Evolutionary conservation across 2,797 vertebrate genomes (phyloP).

Genomic region (Numenius phaeopus): DNA sequence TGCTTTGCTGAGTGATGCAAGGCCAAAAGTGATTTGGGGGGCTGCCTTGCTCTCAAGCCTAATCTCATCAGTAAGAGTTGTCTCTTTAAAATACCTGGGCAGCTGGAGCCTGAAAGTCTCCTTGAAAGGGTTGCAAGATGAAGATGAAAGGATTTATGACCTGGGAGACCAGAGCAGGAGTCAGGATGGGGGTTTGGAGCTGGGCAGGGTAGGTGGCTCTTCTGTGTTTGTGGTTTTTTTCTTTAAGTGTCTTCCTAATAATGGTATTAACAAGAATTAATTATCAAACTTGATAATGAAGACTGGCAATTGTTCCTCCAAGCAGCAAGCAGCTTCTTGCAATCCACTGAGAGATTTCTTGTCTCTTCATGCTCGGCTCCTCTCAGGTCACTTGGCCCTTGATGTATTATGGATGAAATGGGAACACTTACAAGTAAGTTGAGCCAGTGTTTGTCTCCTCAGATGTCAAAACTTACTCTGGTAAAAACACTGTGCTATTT

Average conservation of each 20-base stretch:
- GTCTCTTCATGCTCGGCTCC: background rate
- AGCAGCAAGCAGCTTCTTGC: background rate
- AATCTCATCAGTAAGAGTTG: background rate
- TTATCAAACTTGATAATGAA: background rate
- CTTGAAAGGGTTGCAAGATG: background rate
- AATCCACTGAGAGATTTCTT: background rate
- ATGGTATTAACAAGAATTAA: background rate
- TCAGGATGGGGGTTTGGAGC: background rate
- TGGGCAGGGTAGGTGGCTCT: background rate
- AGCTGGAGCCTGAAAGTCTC: background rate
- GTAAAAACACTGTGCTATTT: background rate
- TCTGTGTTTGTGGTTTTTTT: background rate
- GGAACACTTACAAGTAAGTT: background rate
- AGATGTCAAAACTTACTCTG: background rate
- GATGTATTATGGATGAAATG: background rate
- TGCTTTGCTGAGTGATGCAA: background rate
- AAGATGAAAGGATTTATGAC: background rate
- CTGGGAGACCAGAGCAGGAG: background rate
- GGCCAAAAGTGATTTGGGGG: background rate
- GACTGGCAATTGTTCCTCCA: background rate
- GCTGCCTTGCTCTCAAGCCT: background rate
- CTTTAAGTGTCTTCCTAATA: background rate
- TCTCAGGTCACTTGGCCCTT: background rate
- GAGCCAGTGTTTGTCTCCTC: constrained; percentile 15
- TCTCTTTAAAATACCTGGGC: background rate